Evolutionary conservation across 2,113 vertebrate species (phyloP).

Genomic region (Orientallactaga bullata): DNA sequence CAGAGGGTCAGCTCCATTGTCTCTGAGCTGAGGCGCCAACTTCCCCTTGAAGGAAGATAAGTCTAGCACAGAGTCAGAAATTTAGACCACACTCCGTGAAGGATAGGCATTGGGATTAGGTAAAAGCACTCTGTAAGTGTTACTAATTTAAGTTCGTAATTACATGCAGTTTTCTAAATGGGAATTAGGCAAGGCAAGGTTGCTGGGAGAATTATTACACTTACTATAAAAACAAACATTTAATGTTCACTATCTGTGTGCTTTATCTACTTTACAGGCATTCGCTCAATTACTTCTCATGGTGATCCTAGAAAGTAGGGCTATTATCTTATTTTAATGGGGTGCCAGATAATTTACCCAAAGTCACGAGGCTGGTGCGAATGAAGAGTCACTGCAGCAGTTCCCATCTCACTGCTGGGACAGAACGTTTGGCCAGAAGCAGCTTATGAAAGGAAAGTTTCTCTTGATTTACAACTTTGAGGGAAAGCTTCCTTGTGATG

Average conservation of each 20-base stretch:
- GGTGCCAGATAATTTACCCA: neutral
- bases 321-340: neutral
- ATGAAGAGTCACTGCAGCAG: neutral
- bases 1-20: neutral
- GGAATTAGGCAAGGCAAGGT: slow-evolving; percentile 23
- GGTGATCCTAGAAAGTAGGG: slow-evolving; percentile 21
- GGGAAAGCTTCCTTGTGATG: no score
- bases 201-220: neutral
- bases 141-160: slow-evolving; percentile 58
- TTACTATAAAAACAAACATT: slow-evolving; percentile 59
- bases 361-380: neutral
- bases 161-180: neutral
- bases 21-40: neutral
- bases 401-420: no score
- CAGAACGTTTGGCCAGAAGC: no score
- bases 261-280: slow-evolving; percentile 57
- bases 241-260: neutral
- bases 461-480: no score
- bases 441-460: no score
- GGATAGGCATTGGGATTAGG: neutral
- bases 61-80: neutral
- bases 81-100: neutral
- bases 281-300: slow-evolving; percentile 41
- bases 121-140: neutral
- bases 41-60: neutral